Base-by-base conservation (phyloP, 2,113 vertebrate genomes). In the Periophthalmodon schlosseri region DNA sequence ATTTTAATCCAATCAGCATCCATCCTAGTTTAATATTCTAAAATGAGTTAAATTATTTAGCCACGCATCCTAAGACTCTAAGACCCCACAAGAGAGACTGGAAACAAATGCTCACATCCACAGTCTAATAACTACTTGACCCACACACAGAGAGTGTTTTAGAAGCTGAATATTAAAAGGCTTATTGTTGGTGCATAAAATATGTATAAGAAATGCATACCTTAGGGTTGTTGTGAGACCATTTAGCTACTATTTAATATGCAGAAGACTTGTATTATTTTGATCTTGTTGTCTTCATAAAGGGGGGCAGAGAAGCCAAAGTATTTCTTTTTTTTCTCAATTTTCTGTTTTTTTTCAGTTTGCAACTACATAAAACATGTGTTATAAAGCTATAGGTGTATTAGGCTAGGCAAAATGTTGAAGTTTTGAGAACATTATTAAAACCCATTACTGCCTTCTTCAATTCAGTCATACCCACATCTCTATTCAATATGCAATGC, bases 91-190 rank as follows among this genome's bases (percentile, higher is more conserved):
- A 65, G 34, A 39, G 63, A 65, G 34, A n/a, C 18, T 21, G 63
- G 61, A 39, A 65, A 44, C 60, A 63, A 63, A 63, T 34, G 18
- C 8, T 44, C 61, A 65, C n/a, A n/a, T 36, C 61, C 61, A 36
- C 16, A 36, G 18, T 20, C 28, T 36, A 34, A 20, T 39, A 64
- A 11, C 16, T 36, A 34, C 61, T 36, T 64, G 33, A 74, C 70
- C 84, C 11, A 72, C 63, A 82, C 20, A 50, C 64, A 61, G 44
- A 61, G 44, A 66, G 8, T 75, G 36, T 70, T 70, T 75, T 60
- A 70, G 73, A 76, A n/a, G 36, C 72, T 78, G 52, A 71, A 75
- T 76, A 79, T 68, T 74, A 73, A 87, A 44, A 70, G 24, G 44
- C 18, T 52, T 24, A n/a, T 77, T 46, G 72, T 79, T 61, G 72